These are phyloP conservation scores for Taeniopygia guttata DNA, from an alignment of 2,797 vertebrate genomes.

Conservation along the genomic window DNA sequence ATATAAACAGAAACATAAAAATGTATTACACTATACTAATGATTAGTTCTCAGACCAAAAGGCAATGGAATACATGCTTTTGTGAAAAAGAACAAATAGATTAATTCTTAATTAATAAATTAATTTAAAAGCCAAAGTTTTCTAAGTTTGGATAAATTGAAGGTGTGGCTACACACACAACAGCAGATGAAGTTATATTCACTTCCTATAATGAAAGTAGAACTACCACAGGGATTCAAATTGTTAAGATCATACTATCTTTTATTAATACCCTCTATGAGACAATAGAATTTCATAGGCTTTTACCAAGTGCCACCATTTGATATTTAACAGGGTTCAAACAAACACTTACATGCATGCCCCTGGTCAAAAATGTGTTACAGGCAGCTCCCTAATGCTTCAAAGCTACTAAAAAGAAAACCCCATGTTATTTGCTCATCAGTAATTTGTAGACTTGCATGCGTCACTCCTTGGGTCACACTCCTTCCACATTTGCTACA, in stretches of 20 bases:
- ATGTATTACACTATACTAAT: neutral
- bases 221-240: neutral
- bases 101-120: neutral
- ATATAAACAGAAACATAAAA: neutral
- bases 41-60: neutral
- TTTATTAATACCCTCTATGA: neutral
- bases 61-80: neutral
- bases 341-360: rapidly evolving
- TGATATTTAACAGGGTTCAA: neutral
- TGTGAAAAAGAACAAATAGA: neutral
- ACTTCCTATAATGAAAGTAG: neutral
- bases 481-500: neutral
- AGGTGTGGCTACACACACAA: neutral
- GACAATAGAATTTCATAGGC: neutral
- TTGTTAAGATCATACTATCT: neutral
- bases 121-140: neutral
- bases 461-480: neutral
- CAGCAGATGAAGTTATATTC: neutral
- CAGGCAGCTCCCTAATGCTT: neutral
- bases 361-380: neutral
- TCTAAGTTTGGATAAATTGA: neutral
- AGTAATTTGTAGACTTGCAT: neutral
- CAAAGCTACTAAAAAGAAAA: neutral
- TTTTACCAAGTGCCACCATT: neutral
- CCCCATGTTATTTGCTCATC: neutral